These are phyloP conservation scores for Agrochola lychnidis DNA, from an alignment of 2,888 invertebrate genomes.

Conservation along the genomic window DNA sequence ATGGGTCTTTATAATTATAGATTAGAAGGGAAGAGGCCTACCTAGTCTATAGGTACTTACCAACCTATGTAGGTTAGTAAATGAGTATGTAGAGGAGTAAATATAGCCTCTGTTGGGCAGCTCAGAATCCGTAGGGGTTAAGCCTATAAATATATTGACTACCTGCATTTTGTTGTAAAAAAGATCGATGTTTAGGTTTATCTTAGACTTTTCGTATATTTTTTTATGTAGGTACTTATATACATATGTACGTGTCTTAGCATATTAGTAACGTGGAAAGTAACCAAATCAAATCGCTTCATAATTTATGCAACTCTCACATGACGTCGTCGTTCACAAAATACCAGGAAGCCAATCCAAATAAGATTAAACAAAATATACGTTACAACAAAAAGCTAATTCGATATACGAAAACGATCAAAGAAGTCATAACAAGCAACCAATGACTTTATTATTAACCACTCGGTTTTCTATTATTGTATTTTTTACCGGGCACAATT, in stretches of 20 bases:
- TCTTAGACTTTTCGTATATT: background rate
- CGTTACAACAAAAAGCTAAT: slow-evolving; percentile 37
- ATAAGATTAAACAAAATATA: slow-evolving; percentile 28
- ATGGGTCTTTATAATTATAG: slow-evolving; percentile 47
- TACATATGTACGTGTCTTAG: background rate
- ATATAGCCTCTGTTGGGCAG: slow-evolving; percentile 53
- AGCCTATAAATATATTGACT: slow-evolving; percentile 58
- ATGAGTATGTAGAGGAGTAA: slow-evolving; percentile 42
- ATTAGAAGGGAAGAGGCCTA: slow-evolving; percentile 36
- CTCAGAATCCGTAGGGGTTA: slow-evolving; percentile 47
- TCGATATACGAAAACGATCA: slow-evolving; percentile 40
- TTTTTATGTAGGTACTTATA: too few relatives aligned
- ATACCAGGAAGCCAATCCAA: background rate
- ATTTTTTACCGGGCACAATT: slow-evolving; percentile 75
- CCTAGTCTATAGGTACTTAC: background rate
- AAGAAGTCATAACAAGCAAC: slow-evolving; percentile 47
- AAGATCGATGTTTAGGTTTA: slow-evolving; percentile 20
- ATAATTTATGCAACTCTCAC: background rate
- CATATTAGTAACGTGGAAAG: background rate
- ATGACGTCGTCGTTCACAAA: background rate
- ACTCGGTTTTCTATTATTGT: slow-evolving; percentile 61
- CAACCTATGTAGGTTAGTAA: slow-evolving; percentile 20
- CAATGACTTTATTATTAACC: slow-evolving; percentile 56
- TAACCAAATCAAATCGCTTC: too few relatives aligned
- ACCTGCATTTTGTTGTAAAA: slow-evolving; percentile 46